phyloP scores from a whole-genome alignment of 53 echinoderm and acorn worm genomes.

The Actinopyga echinites region DNA sequence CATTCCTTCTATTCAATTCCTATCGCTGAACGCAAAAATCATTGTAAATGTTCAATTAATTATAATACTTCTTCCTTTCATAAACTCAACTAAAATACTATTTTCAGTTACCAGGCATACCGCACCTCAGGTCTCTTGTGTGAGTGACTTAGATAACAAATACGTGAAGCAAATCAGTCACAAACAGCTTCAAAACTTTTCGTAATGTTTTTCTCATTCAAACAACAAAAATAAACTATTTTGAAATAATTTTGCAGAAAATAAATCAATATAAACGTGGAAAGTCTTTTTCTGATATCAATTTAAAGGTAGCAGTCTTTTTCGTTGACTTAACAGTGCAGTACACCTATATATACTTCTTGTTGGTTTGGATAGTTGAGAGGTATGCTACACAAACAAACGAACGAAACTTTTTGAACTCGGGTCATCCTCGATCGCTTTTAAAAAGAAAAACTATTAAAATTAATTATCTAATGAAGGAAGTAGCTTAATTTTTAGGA shows the following conservation, averaged over 20 bases:
- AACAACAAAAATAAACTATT: not conserved
- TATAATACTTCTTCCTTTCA: too few species aligned
- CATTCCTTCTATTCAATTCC: not conserved
- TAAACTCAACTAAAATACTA: too few species aligned
- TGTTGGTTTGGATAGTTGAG: conserved; percentile 22
- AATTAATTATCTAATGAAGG: conserved; percentile 14
- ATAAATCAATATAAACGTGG: not conserved
- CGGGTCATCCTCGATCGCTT: conserved; percentile 59
- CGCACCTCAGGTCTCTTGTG: too few species aligned
- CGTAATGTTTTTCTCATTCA: too few species aligned
- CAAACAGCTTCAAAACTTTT: too few species aligned
- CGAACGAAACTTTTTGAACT: conserved; percentile 55
- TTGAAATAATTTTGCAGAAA: not conserved
- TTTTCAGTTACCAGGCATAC: too few species aligned
- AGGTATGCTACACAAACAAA: conserved; percentile 58
- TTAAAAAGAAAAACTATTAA: conserved; percentile 4
- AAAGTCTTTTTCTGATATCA: not conserved
- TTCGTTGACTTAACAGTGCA: not conserved
- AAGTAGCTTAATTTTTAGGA: not conserved
- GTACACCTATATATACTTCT: not conserved
- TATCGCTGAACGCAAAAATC: not conserved
- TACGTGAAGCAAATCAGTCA: too few species aligned
- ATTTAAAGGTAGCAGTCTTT: not conserved
- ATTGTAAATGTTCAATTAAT: too few species aligned
- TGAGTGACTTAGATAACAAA: too few species aligned